These are phyloP conservation scores for Cecropterus lyciades DNA, from an alignment of 1,140 invertebrate genomes.

Conservation along the genomic window DNA sequence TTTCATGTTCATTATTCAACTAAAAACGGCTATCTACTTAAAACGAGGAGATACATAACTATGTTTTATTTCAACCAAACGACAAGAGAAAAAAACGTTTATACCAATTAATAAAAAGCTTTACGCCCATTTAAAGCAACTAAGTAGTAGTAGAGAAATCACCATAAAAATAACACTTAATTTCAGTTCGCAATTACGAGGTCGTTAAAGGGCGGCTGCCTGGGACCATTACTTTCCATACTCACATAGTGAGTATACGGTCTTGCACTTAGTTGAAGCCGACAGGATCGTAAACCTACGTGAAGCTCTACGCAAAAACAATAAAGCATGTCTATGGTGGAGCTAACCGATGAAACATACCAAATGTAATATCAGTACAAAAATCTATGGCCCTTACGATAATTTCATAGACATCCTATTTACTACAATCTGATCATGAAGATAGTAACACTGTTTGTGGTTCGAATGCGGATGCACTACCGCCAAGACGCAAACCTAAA, in stretches of 20 bases:
- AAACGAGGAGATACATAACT: neutral
- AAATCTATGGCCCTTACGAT: neutral
- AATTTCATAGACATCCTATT: too few relatives aligned
- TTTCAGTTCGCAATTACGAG: slow-evolving; percentile 80
- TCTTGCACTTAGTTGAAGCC: slow-evolving; percentile 52
- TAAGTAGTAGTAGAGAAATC: slow-evolving; percentile 82
- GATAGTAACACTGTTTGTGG: too few relatives aligned
- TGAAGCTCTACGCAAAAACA: slow-evolving; percentile 37
- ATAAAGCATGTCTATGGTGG: slow-evolving; percentile 34
- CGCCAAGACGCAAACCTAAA: too few relatives aligned
- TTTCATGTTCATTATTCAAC: too few relatives aligned
- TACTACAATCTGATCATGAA: too few relatives aligned
- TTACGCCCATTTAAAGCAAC: slow-evolving; percentile 80
- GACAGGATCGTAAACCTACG: slow-evolving; percentile 59
- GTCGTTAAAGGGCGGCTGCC: slow-evolving; percentile 77
- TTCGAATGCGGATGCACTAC: too few relatives aligned
- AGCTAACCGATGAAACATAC: slow-evolving; percentile 6
- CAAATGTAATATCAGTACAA: neutral
- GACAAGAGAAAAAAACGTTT: slow-evolving; percentile 33
- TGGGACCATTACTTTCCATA: slow-evolving; percentile 71
- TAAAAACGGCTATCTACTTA: too few relatives aligned
- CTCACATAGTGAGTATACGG: slow-evolving; percentile 53
- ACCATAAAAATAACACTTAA: slow-evolving; percentile 84
- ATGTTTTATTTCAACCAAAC: slow-evolving; percentile 17
- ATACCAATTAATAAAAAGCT: slow-evolving; percentile 80